A percentile compares a stretch with the other conserved stretches of the same genome.
phyloP scores from a whole-genome alignment of 2,888 invertebrate genomes.

The Volucella zonaria region DNA sequence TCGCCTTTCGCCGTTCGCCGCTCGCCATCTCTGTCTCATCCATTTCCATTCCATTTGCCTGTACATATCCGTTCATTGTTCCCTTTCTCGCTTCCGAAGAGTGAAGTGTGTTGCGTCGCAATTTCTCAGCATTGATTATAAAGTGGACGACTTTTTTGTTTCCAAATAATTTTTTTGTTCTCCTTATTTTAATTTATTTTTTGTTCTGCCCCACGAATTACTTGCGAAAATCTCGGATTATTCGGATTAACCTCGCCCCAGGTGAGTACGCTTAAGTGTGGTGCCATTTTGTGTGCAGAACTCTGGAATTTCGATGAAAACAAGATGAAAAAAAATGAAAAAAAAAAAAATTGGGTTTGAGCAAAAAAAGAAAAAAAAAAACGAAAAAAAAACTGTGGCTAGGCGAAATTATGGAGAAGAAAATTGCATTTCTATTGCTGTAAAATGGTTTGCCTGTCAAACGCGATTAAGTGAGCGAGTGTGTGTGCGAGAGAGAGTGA shows the following conservation, averaged over 20 bases:
- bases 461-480: constrained; percentile 37
- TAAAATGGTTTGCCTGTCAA: constrained; percentile 61
- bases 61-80: constrained; percentile 67
- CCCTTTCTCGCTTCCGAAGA: constrained; percentile 72
- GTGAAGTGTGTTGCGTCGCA: constrained; percentile 74
- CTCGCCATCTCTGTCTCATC: constrained; percentile 58
- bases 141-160: constrained; percentile 71
- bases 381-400: constrained; percentile 30
- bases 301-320: constrained; percentile 58
- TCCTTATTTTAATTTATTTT: constrained; percentile 63
- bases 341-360: not conserved
- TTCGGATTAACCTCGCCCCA: constrained; percentile 45
- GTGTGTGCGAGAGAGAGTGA: constrained; percentile 44
- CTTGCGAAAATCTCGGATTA: constrained; percentile 51
- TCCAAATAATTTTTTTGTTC: constrained; percentile 69
- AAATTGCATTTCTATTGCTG: constrained; percentile 67
- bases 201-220: constrained; percentile 38
- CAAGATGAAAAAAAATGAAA: constrained; percentile 26
- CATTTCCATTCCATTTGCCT: constrained; percentile 56
- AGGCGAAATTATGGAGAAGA: constrained; percentile 65
- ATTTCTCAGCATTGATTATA: constrained; percentile 72
- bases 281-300: constrained; percentile 58
- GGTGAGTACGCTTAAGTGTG: constrained; percentile 60
- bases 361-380: constrained; percentile 43
- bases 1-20: constrained; percentile 16